Evolutionary conservation across 2,888 invertebrate genomes (phyloP), one percentile per base, ranked within the genome.

Genomic region (Dimorphilus gyrociliatus): DNA sequence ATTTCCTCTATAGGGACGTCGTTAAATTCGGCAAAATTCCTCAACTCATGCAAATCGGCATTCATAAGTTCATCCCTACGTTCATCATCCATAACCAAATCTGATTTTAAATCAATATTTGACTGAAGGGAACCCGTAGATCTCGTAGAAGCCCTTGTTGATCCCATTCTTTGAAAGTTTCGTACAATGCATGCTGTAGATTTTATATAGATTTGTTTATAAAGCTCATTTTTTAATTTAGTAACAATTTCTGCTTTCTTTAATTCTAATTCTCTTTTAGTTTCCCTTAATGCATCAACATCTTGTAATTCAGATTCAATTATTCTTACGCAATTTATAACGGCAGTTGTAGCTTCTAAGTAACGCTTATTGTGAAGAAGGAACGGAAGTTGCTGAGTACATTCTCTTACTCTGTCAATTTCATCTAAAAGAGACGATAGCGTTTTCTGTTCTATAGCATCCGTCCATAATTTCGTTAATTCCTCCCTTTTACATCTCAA

Each of bases 391-490:
- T 19, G 8, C 28, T 10, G n/a, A 7, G 12, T 7, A 21, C 30
- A 19, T 17, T 19, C 4, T 25, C 3, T 8, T 24, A 19, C 37
- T 63, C 72, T 67, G 60, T 80, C 81, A n/a, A 90, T 84, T 64
- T 88, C 81, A 46, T 86, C 81, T 25, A 92, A 64, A 64, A 90
- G 73, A 43, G 79, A 73, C 24, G 88, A 62, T 34, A 85, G 80
- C 53, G 86, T 78, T 53, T 85, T 84, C 52, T 92, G 88, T 51
- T 94, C 86, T n/a, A 92, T 73, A 1, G 86, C 84, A 60, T 92
- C 90, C 4, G 81, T 70, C 88, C 92, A 94, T 33, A 94, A 69
- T 42, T 85, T 77, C 49, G 81, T 76, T 36, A 97, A 66, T 57
- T 94, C 94, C 51, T 90, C 90, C 21, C 88, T 70, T 32, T 85